Base-by-base conservation (phyloP, 1,140 invertebrate species). In the Armadillidium nasatum region DNA sequence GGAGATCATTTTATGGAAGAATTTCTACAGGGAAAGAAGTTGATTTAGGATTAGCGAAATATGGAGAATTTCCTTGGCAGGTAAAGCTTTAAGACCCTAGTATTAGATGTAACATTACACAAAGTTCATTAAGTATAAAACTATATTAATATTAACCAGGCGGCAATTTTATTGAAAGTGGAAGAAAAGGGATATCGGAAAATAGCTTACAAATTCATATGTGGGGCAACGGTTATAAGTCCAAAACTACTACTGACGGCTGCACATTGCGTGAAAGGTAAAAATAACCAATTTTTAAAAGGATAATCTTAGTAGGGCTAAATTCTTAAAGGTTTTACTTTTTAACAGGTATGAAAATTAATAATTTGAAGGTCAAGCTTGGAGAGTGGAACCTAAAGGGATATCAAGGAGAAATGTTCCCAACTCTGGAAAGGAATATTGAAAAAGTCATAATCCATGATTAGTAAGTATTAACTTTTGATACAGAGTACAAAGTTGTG, bases 211-310 rank as follows among this genome's bases (percentile, higher is more conserved):
- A 60, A 71, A 11, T 78, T 75, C 54, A 60, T 72, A 44, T 78
- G 77, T 67, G 77, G 77, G 19, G 74, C 70, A 10, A 75, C 74
- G 4, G 44, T 78, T 6, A 73, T 78, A 4, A 46, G 72, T 19
- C 54, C 33, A 3, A 13, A 11, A 7, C 13, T 75, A 0, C 19
- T 78, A 10, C n/a, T 78, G 4, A 78, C 77, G n/a, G 77, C 77
- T n/a, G 77, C 77, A 7, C 77, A 78, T 71, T 78, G 77, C 46
- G 74, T 78, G 10, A 75, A 72, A 33, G 77, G 77, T 75, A 44
- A 68, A 50, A n/a, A 6, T 10, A 23, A 69, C 21, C 21, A 70
- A 68, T 11, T 23, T 1, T 74, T n/a, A n/a, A n/a, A n/a, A n/a
- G n/a, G n/a, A n/a, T n/a, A n/a, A n/a, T n/a, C n/a, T n/a, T n/a